Conservation (phyloP, 2,797 vertebrate species). For the Gymnocypris eckloni region DNA sequence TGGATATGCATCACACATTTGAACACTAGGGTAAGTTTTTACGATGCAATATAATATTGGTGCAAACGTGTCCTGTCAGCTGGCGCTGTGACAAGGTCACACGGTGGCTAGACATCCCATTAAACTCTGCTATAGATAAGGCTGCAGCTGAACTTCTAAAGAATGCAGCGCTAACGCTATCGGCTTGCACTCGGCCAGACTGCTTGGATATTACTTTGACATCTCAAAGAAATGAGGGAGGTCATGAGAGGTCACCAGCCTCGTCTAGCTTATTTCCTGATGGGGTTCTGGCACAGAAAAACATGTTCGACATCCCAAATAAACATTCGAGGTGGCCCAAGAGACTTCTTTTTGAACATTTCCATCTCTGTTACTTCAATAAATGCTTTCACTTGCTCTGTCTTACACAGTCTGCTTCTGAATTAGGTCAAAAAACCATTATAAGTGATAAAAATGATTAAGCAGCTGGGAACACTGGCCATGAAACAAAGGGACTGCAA, state of each 20-base stretch:
- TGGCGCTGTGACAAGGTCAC: conserved; percentile 62
- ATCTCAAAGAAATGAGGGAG: conserved; percentile 74
- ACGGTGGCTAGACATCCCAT: conserved; percentile 79
- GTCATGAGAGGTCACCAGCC: conserved; percentile 76
- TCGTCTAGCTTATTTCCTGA: conserved; percentile 82
- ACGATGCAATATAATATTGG: conserved; percentile 61
- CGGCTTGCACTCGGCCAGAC: conserved; percentile 70
- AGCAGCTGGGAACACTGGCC: conserved; percentile 69
- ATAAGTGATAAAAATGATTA: conserved; percentile 53
- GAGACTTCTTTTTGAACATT: conserved; percentile 63
- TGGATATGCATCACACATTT: conserved; percentile 8
- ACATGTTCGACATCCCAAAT: conserved; percentile 72
- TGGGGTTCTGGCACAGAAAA: conserved; percentile 72
- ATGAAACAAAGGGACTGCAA: conserved; percentile 48
- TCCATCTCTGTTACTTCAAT: conserved; percentile 54
- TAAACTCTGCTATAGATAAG: conserved; percentile 80
- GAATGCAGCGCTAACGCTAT: conserved; percentile 69
- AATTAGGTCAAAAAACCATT: conserved; percentile 71
- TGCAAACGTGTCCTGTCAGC: conserved; percentile 68
- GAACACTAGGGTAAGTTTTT: conserved; percentile 18
- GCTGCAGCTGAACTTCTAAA: conserved; percentile 69
- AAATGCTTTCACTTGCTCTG: conserved; percentile 9
- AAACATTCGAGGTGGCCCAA: conserved; percentile 74
- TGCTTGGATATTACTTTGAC: conserved; percentile 72
- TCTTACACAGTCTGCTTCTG: conserved; percentile 63